phyloP scores from a whole-genome alignment of 92 coral and sea anemone species.

The Umimayanthus kanabou region DNA sequence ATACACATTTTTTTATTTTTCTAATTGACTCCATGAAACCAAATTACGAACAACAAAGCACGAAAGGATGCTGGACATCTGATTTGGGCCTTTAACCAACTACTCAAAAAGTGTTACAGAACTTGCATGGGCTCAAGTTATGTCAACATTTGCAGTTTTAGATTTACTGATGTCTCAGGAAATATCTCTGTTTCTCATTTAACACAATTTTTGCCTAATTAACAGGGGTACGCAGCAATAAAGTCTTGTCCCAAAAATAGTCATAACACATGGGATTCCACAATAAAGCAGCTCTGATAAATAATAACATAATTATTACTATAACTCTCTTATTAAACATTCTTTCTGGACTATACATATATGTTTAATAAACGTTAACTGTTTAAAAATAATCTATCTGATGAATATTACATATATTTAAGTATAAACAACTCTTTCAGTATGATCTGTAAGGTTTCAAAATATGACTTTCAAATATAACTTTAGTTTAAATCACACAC shows the following conservation, averaged over 20 bases:
- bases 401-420: too few relatives aligned
- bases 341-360: background rate
- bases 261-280: too few relatives aligned
- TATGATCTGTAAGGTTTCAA: background rate
- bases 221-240: background rate
- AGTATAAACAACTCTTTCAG: background rate
- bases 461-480: background rate
- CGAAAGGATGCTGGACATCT: too few relatives aligned
- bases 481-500: background rate
- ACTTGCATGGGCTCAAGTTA: too few relatives aligned
- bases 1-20: too few relatives aligned
- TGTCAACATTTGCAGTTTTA: background rate
- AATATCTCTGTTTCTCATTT: background rate
- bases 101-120: too few relatives aligned
- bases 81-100: too few relatives aligned
- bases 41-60: too few relatives aligned
- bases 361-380: too few relatives aligned
- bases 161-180: background rate
- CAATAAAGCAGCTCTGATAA: background rate
- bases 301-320: too few relatives aligned
- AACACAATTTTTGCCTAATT: too few relatives aligned
- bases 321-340: background rate
- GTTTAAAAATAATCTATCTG: background rate
- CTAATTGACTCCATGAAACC: too few relatives aligned
- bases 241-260: background rate